Conservation (phyloP, 2,113 vertebrate species). For the Lampris incognitus region DNA sequence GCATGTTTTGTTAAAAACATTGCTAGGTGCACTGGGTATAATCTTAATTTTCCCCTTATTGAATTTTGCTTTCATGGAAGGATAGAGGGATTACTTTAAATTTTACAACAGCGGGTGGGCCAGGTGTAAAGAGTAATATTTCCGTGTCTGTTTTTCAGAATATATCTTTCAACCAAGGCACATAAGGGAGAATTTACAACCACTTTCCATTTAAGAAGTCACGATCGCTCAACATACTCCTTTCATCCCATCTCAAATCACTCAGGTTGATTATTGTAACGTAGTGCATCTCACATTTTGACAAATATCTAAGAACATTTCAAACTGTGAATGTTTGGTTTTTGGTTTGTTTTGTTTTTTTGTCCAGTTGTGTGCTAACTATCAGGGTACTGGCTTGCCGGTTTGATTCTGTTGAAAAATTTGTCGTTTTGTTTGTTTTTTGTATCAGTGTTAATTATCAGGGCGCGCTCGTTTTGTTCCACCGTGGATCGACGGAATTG, state of each 20-base stretch:
- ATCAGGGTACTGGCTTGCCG: slow-evolving; percentile 51
- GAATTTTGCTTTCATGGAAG: too few relatives aligned
- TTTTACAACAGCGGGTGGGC: too few relatives aligned
- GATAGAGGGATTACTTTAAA: too few relatives aligned
- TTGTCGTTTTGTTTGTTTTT: slow-evolving; percentile 17
- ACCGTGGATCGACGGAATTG: neutral
- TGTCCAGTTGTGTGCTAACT: slow-evolving; percentile 27
- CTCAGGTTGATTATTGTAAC: neutral
- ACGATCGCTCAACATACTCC: too few relatives aligned
- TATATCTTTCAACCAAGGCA: too few relatives aligned
- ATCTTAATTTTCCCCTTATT: neutral
- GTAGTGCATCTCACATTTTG: neutral
- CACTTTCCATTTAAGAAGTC: too few relatives aligned
- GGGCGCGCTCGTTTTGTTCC: slow-evolving; percentile 45
- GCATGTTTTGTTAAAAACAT: neutral
- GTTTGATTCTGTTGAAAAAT: slow-evolving; percentile 36
- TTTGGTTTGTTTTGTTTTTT: neutral
- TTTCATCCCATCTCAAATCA: neutral
- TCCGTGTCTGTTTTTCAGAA: too few relatives aligned
- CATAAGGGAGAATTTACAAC: too few relatives aligned
- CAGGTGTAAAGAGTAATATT: too few relatives aligned
- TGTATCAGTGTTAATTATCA: slow-evolving; percentile 20
- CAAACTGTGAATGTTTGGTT: neutral
- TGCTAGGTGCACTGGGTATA: neutral
- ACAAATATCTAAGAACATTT: slow-evolving; percentile 22